These are phyloP conservation scores for Machaerirhynchus nigripectus DNA, from an alignment of 2,113 vertebrate species.

Conservation along the genomic window DNA sequence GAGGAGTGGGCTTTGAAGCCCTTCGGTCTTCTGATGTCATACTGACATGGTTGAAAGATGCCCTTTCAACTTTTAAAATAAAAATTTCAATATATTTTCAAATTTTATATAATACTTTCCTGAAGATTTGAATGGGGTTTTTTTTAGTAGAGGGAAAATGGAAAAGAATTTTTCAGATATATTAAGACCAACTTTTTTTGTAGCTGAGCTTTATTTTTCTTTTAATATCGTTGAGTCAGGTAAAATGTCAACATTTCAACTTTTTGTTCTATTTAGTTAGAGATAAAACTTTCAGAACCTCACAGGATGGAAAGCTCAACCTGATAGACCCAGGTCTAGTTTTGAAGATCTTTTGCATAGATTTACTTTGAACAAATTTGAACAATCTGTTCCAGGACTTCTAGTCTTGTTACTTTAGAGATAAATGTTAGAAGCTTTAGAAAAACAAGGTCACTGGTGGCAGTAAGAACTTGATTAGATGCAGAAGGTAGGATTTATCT, in stretches of 20 bases:
- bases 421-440: background rate
- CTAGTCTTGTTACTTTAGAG: background rate
- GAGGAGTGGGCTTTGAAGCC: background rate
- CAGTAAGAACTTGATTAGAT: background rate
- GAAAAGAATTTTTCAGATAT: background rate
- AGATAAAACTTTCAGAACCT: constrained; percentile 3
- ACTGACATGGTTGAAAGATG: background rate
- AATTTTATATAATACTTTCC: background rate
- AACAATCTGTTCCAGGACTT: background rate
- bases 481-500: background rate
- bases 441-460: background rate
- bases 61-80: background rate
- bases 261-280: constrained; percentile 11
- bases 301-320: background rate
- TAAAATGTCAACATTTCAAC: constrained; percentile 37
- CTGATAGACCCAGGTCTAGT: background rate
- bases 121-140: background rate
- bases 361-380: constrained; percentile 19
- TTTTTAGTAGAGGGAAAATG: background rate
- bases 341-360: constrained; percentile 22
- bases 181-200: background rate
- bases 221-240: background rate
- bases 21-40: background rate
- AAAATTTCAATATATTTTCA: background rate
- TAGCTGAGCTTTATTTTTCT: background rate